These are phyloP conservation scores for Tympanuchus pallidicinctus DNA, from an alignment of 2,113 vertebrate genomes.

Conservation along the genomic window DNA sequence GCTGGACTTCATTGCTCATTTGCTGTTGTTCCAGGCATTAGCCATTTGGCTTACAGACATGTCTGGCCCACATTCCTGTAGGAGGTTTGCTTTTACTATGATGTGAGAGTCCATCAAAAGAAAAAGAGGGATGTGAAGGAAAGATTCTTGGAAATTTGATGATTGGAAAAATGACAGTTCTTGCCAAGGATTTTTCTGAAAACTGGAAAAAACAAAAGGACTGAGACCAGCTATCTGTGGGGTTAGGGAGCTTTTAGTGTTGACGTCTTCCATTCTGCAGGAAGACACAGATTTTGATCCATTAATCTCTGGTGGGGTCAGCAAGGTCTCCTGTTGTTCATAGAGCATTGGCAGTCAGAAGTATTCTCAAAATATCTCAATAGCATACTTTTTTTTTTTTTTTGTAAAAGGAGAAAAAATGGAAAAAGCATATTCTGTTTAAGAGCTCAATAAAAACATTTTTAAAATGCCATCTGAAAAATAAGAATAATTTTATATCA, in stretches of 20 bases:
- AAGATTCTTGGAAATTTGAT: slow-evolving; percentile 66
- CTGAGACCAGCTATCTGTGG: slow-evolving; percentile 65
- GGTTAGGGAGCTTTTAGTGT: slow-evolving; percentile 67
- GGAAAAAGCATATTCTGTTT: neutral
- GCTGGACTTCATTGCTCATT: slow-evolving; percentile 46
- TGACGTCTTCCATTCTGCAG: slow-evolving; percentile 72
- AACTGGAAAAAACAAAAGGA: slow-evolving; percentile 69
- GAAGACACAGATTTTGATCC: slow-evolving; percentile 56
- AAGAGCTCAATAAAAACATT: slow-evolving; percentile 1
- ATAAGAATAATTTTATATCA: slow-evolving; percentile 1
- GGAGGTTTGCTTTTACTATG: slow-evolving; percentile 55
- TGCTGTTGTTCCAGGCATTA: slow-evolving; percentile 44
- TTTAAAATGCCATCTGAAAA: neutral
- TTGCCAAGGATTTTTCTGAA: slow-evolving; percentile 76
- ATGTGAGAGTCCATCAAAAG: slow-evolving; percentile 66
- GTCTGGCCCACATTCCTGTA: slow-evolving; percentile 46
- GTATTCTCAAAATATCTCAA: slow-evolving; percentile 55
- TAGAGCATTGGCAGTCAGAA: slow-evolving; percentile 30
- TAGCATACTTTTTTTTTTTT: neutral
- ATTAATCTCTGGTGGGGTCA: slow-evolving; percentile 68
- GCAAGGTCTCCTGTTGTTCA: slow-evolving; percentile 52
- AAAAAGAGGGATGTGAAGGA: slow-evolving; percentile 55
- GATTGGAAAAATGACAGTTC: slow-evolving; percentile 68
- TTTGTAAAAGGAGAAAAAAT: slow-evolving; percentile 13
- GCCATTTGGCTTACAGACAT: slow-evolving; percentile 42